Percentiles rank a stretch among this genome's conserved stretches.
Conservation (phyloP, 1,140 invertebrate species). For the Camponotus vicinus region DNA sequence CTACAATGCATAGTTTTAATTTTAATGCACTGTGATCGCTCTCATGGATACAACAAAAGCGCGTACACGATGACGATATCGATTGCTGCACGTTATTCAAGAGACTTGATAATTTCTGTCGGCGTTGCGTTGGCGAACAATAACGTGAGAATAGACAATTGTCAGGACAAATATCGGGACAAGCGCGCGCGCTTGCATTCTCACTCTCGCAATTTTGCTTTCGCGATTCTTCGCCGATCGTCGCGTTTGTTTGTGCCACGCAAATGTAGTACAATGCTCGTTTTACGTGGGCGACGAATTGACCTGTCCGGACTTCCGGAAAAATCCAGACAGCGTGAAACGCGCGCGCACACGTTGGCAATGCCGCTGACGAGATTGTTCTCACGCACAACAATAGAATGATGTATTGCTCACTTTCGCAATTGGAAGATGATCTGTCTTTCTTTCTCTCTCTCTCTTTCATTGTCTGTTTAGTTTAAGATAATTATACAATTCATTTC, state of each 20-base stretch:
- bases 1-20: conserved; percentile 1
- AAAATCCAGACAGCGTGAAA: conserved; percentile 47
- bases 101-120: conserved; percentile 46
- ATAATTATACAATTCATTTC: conserved; percentile 26
- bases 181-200: conserved; percentile 1
- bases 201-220: conserved; percentile 6
- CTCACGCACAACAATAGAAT: conserved; percentile 54
- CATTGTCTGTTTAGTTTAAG: neutral
- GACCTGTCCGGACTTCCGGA: conserved; percentile 44
- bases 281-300: conserved; percentile 45
- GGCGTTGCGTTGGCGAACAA: conserved; percentile 28
- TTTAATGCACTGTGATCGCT: conserved; percentile 18
- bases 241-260: conserved; percentile 25
- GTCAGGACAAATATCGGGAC: conserved; percentile 43
- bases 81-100: conserved; percentile 39
- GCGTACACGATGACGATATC: conserved; percentile 12
- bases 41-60: conserved; percentile 10
- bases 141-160: conserved; percentile 48
- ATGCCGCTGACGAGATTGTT: conserved; percentile 44
- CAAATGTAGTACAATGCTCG: conserved; percentile 22
- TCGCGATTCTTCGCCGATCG: conserved; percentile 30
- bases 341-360: neutral
- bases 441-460: no score
- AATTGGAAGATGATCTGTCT: conserved; percentile 29
- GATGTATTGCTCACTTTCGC: conserved; percentile 51